Evolutionary conservation across 2,888 invertebrate genomes (phyloP).

Genomic region (Anoplius nigerrimus): DNA sequence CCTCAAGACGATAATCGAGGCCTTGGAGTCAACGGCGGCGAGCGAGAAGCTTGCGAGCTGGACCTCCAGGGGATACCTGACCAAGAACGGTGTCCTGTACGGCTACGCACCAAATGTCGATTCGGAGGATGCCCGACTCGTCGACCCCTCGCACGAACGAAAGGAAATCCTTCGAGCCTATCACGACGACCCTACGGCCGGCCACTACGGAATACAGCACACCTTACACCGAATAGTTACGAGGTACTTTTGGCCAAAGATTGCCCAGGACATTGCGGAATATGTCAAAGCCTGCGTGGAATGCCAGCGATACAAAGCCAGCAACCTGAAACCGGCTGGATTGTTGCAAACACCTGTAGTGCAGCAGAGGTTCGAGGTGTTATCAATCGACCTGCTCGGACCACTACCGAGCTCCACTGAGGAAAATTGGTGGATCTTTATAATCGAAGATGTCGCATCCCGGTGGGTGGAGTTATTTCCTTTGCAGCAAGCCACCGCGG

Average conservation of each 20-base stretch:
- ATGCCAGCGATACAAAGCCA: slow-evolving; percentile 63
- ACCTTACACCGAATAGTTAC: slow-evolving; percentile 41
- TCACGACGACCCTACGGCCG: slow-evolving; percentile 74
- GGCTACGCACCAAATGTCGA: slow-evolving; percentile 40
- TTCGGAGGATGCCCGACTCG: slow-evolving; percentile 55
- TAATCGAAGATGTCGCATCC: slow-evolving; percentile 45
- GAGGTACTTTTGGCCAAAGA: slow-evolving; percentile 56
- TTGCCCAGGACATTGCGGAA: slow-evolving; percentile 50
- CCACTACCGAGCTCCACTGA: slow-evolving; percentile 36
- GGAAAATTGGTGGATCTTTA: slow-evolving; percentile 41
- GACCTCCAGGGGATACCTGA: not conserved
- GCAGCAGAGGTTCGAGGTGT: slow-evolving; percentile 62
- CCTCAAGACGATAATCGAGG: too few relatives aligned
- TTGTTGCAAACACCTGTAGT: too few relatives aligned
- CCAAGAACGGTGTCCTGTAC: slow-evolving; percentile 46
- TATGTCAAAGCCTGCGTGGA: slow-evolving; percentile 56
- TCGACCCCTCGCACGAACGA: slow-evolving; percentile 47
- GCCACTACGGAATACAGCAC: slow-evolving; percentile 62
- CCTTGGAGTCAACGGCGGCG: not conserved
- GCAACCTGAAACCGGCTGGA: slow-evolving; percentile 63
- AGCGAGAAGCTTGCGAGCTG: not conserved
- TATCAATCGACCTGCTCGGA: slow-evolving; percentile 64
- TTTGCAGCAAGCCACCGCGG: slow-evolving; percentile 56
- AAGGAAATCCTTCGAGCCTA: slow-evolving; percentile 8
- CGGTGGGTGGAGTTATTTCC: slow-evolving; percentile 66